Base-by-base conservation (phyloP, 1,140 invertebrate species). In the Cherax quadricarinatus region DNA sequence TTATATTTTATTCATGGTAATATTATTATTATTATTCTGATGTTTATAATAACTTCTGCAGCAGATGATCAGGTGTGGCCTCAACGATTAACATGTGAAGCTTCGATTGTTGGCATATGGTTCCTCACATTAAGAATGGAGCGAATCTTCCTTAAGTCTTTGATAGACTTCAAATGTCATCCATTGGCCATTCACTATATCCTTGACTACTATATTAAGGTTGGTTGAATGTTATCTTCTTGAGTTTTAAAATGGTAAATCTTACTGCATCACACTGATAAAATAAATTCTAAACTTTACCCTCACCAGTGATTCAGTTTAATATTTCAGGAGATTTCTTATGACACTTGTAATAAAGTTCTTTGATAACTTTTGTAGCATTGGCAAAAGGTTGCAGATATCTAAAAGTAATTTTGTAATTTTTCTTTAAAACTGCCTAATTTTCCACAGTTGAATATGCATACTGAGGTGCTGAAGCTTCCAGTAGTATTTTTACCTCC, bases 401-500 rank as follows among this genome's bases (percentile, higher is more conserved):
- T 57, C 14, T 57, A 57, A 57, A 10, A 14, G 14, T 9, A 10
- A 57, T 57, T 10, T 57, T 9, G 6, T 57, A 57, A 57, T 57
- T 9, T 9, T 14, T 57, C 14, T 57, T 9, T 57, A 57, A 57
- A 57, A 57, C 9, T 57, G 14, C 62, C 5, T 66, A 51, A 53
- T 48, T 75, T 49, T 75, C 53, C 6, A 3, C 66, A 89, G 88
- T 1, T 89, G 1, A 80, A 73, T 57, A 49, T 30, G 81, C 84
- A 70, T 18, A 16, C 18, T 16, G 62, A 75, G 41, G 62, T 14
- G 3, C 88, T 89, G 16, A 16, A 70, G 21, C 41, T 89, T 10
- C 79, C 88, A 0, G 2, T 89, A 18, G 51, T 73, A 9, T 75
- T 83, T 12, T 83, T 30, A 9, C 88, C 88, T n/a, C 80, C 80